Base-by-base conservation (phyloP, 2,888 invertebrate genomes). In the Standfussiana lucernea region DNA sequence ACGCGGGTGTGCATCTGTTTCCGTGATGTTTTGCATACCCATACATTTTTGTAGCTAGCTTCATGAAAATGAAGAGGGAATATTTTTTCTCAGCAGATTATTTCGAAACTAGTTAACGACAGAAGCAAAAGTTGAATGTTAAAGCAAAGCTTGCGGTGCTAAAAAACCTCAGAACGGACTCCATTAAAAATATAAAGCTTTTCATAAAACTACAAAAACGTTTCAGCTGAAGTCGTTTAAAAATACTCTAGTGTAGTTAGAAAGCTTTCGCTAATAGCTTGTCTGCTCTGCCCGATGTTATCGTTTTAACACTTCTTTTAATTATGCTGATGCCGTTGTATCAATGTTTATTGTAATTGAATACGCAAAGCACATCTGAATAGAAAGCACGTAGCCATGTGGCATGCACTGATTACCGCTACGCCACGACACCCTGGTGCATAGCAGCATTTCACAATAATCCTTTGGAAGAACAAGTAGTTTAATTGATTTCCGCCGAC, bases 311-410 rank as follows among this genome's bases (percentile, higher is more conserved):
- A 66, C 32, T 59, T 56, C 15, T 56, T 66, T 45, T 66, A 69
- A 70, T 74, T 71, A 32, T 72, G 75, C 83, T 79, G 71, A 74
- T 40, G 45, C 62, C 59, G 61, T 69, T 75, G 15, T 66, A 53
- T 72, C 42, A 47, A 69, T 76, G 59, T 77, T 70, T 84, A 71
- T 81, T 85, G 83, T 89, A 88, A 91, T 89, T 90, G 80, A 86
- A 87, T 86, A 91, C 80, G 71, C 91, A 80, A 83, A 82, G 64
- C 87, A 87, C 89, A 91, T 91, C 77, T 80, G 71, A 87, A 90
- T 89, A 90, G 91, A 90, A 91, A 90, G 89, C 90, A 93, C 89
- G 90, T 90, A 90, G 79, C 81, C 72, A 65, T 79, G 77, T 40
- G 80, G 76, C 76, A 78, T 89, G 87, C 88, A 90, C 81, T 86